These are phyloP conservation scores for Leptinotarsa rubiginosa DNA, from an alignment of 2,888 invertebrate genomes.

Conservation along the genomic window DNA sequence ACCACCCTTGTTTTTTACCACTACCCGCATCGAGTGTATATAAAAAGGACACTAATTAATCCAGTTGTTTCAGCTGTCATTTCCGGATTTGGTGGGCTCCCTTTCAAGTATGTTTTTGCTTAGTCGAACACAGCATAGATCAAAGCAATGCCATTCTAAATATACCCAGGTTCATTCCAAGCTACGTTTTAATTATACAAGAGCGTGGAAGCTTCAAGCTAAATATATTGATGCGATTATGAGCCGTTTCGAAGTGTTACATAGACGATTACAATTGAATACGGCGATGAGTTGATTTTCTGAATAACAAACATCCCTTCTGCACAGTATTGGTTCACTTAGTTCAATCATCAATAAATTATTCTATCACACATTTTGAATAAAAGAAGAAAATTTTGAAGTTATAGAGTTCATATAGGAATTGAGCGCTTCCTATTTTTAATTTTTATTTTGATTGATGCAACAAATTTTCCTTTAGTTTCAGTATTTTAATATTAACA, in stretches of 20 bases:
- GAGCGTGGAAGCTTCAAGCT: constrained; percentile 29
- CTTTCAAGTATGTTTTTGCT: constrained; percentile 41
- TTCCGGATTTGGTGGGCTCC: constrained; percentile 44
- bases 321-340: too few species aligned
- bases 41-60: constrained; percentile 40
- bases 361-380: too few species aligned
- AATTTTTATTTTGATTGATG: too few species aligned
- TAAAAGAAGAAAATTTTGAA: too few species aligned
- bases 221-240: constrained; percentile 28
- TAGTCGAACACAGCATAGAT: constrained; percentile 39
- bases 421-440: too few species aligned
- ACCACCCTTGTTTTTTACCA: constrained; percentile 19
- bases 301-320: too few species aligned
- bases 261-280: too few species aligned
- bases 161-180: constrained; percentile 40
- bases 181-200: constrained; percentile 39
- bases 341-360: too few species aligned
- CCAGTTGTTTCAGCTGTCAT: constrained; percentile 47
- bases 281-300: too few species aligned
- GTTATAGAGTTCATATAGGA: too few species aligned
- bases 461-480: too few species aligned
- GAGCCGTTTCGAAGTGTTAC: neutral
- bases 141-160: constrained; percentile 45
- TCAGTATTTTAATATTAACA: too few species aligned
- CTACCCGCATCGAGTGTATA: constrained; percentile 11